Evolutionary conservation across 2,113 vertebrate species (phyloP).

Genomic region (Vicugna pacos): DNA sequence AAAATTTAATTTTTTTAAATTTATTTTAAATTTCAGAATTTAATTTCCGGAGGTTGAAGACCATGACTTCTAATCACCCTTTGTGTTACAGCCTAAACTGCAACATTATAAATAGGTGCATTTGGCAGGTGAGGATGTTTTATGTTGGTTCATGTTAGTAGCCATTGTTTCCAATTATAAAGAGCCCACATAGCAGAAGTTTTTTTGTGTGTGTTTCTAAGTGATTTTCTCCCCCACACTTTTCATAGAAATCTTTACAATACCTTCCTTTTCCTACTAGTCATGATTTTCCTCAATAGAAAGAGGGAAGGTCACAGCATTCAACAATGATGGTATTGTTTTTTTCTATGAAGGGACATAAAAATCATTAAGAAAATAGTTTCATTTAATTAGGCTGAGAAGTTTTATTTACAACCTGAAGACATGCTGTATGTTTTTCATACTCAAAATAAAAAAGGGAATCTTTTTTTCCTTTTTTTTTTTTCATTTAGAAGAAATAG

Average conservation of each 20-base stretch:
- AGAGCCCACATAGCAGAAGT: background rate
- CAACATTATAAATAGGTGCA: background rate
- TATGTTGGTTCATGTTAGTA: background rate
- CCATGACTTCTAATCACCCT: background rate
- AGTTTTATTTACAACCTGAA: background rate
- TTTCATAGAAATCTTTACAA: background rate
- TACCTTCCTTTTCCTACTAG: background rate
- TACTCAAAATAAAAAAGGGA: background rate
- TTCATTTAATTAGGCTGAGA: conserved; percentile 17
- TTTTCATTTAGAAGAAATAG: background rate
- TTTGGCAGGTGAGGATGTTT: background rate
- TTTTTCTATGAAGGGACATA: background rate
- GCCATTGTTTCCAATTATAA: background rate
- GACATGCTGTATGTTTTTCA: background rate
- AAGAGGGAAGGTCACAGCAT: background rate
- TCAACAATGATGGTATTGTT: background rate
- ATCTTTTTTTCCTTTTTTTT: background rate
- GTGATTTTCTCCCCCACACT: background rate
- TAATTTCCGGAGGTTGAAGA: background rate
- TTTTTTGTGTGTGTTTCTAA: background rate
- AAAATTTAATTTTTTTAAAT: background rate
- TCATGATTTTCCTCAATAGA: background rate
- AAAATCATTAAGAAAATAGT: conserved; percentile 41
- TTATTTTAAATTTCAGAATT: background rate
- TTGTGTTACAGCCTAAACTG: background rate